These are phyloP conservation scores for Hydrolagus colliei DNA, from an alignment of 2,797 vertebrate species.

Conservation along the genomic window DNA sequence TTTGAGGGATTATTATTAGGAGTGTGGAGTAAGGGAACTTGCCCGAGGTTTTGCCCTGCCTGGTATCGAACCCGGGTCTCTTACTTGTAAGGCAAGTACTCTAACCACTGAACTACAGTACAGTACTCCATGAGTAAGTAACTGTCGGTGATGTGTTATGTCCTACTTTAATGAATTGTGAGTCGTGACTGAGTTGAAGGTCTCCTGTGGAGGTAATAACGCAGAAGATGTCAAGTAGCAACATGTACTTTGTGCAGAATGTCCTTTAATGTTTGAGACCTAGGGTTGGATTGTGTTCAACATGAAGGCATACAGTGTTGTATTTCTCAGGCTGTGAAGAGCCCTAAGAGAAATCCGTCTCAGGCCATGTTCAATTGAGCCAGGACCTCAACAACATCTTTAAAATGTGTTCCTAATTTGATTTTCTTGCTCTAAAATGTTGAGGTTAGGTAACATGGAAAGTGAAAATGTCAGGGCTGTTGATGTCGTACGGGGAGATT, in stretches of 20 bases:
- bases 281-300: neutral
- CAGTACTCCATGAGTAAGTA: too few species aligned
- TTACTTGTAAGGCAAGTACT: too few species aligned
- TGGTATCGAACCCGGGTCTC: too few species aligned
- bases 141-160: too few species aligned
- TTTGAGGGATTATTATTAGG: too few species aligned
- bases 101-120: too few species aligned
- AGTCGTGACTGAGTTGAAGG: neutral
- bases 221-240: neutral
- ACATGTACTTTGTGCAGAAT: neutral
- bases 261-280: neutral
- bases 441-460: neutral
- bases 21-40: too few species aligned
- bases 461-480: neutral
- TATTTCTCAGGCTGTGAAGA: neutral
- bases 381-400: neutral
- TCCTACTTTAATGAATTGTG: neutral
- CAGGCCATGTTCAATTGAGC: neutral
- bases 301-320: neutral
- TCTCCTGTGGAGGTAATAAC: neutral
- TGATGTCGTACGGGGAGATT: neutral
- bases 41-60: too few species aligned
- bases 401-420: neutral
- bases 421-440: neutral
- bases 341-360: neutral